These are phyloP conservation scores for Catharus fuscescens DNA, from an alignment of 2,113 vertebrate genomes.

Conservation along the genomic window DNA sequence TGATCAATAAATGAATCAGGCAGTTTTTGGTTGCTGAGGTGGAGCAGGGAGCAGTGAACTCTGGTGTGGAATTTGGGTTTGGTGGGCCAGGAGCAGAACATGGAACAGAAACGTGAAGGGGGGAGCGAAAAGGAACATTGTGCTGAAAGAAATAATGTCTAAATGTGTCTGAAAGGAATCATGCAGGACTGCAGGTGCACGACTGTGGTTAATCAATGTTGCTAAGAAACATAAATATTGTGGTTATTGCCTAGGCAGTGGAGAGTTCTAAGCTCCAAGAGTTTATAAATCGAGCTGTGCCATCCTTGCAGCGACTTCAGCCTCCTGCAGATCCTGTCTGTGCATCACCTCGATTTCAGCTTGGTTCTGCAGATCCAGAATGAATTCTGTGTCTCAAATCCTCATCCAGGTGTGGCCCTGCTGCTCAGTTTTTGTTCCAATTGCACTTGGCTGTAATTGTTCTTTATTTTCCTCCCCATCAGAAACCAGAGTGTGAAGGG, in stretches of 20 bases:
- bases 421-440: too few species aligned
- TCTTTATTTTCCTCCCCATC: neutral
- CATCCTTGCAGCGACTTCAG: neutral
- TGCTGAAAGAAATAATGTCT: too few species aligned
- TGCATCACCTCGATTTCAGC: too few species aligned
- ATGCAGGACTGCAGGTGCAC: neutral
- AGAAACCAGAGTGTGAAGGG: neutral
- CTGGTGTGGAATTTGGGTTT: neutral
- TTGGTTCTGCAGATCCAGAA: neutral
- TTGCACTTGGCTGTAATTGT: neutral
- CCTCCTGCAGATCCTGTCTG: neutral
- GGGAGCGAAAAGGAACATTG: neutral
- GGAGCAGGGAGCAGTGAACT: too few species aligned
- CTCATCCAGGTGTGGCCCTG: fast-evolving
- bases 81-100: neutral
- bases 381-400: neutral
- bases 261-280: neutral
- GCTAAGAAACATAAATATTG: neutral
- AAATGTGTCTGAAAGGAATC: neutral
- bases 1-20: neutral
- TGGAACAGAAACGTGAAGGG: neutral
- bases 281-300: neutral
- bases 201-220: neutral
- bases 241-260: neutral
- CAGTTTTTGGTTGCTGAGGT: neutral